Percentiles rank a stretch among this genome's conserved stretches.
These are phyloP conservation scores for Emydoidea blandingii DNA, from an alignment of 2,797 vertebrate species.

Conservation along the genomic window DNA sequence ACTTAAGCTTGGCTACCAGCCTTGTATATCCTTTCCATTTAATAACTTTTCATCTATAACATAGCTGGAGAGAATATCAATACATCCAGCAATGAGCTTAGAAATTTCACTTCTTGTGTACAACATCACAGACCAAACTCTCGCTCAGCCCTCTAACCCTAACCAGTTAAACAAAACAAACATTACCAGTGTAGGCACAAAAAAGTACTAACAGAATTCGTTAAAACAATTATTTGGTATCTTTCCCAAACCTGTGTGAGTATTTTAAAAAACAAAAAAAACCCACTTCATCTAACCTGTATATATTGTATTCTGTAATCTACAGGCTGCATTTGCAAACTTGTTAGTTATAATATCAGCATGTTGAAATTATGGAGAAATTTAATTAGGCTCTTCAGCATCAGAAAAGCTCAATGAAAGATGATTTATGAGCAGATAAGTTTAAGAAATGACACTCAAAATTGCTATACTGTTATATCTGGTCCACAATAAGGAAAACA, in stretches of 20 bases:
- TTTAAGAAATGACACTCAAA: background rate
- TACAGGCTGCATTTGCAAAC: background rate
- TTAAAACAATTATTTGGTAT: background rate
- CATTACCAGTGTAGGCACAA: background rate
- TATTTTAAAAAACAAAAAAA: background rate
- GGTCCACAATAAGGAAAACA: background rate
- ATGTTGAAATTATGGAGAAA: background rate
- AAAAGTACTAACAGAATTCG: background rate
- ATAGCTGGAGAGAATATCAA: background rate
- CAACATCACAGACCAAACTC: background rate
- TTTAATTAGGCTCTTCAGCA: background rate
- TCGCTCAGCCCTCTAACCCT: background rate
- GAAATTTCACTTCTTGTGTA: background rate
- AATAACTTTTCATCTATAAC: background rate
- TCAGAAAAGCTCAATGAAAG: background rate
- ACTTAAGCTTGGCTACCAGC: background rate
- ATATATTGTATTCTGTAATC: background rate
- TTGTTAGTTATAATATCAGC: background rate
- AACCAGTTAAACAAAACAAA: background rate
- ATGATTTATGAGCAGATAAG: background rate
- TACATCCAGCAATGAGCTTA: background rate
- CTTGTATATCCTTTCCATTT: fast-evolving
- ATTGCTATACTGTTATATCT: background rate
- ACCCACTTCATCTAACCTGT: background rate
- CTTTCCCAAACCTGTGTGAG: background rate